These are phyloP conservation scores for Platyrinchus mystaceus DNA, from an alignment of 2,797 vertebrate genomes.

Conservation along the genomic window DNA sequence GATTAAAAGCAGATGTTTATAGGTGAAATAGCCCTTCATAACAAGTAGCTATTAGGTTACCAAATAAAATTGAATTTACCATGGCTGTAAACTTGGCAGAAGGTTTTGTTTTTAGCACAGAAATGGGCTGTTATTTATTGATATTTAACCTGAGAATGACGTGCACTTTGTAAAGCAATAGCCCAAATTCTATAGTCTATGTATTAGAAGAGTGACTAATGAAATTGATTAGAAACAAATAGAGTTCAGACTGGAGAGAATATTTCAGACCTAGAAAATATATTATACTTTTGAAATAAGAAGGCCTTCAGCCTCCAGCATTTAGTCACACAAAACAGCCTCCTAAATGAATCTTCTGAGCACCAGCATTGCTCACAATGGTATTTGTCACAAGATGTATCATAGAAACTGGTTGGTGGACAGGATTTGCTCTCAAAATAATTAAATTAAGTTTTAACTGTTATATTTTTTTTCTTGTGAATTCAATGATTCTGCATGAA, in stretches of 20 bases:
- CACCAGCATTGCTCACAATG: neutral
- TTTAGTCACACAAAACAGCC: neutral
- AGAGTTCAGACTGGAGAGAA: neutral
- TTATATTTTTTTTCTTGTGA: neutral
- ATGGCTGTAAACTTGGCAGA: slow-evolving; percentile 22
- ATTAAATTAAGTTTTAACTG: neutral
- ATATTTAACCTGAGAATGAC: slow-evolving; percentile 28
- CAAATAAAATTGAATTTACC: slow-evolving; percentile 57
- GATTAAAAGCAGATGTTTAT: slow-evolving; percentile 62
- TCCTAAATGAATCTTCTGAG: neutral
- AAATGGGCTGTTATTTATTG: slow-evolving; percentile 38
- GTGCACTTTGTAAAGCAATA: neutral
- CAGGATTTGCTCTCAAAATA: neutral
- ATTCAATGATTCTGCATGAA: neutral
- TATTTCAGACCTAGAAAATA: neutral
- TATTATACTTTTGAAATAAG: neutral
- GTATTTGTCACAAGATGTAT: neutral
- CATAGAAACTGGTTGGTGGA: neutral
- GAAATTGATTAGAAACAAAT: neutral
- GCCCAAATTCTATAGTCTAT: neutral
- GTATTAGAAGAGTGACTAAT: neutral
- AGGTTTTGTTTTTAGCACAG: neutral
- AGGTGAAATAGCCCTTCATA: slow-evolving; percentile 21
- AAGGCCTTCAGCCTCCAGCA: neutral
- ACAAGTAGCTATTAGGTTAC: slow-evolving; percentile 47